phyloP scores from a whole-genome alignment of 2,888 invertebrate species.

The Acrobasis repandana region DNA sequence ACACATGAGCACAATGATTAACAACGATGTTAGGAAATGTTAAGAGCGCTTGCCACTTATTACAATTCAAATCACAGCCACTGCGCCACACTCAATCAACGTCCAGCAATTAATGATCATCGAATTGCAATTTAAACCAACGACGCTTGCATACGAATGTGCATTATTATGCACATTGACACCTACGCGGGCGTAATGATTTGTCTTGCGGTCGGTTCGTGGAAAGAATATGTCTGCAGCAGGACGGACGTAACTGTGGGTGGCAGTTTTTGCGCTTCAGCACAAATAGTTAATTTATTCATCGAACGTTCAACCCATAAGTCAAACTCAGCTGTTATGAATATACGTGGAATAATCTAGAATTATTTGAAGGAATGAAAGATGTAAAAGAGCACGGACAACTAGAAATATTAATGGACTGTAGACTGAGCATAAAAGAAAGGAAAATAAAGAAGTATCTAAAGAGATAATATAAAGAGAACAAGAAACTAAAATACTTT shows the following conservation, averaged over 20 bases:
- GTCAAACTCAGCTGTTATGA: not conserved
- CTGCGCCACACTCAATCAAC: slow-evolving; percentile 11
- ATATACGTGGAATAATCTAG: not conserved
- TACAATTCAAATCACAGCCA: not conserved
- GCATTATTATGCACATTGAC: slow-evolving; percentile 15
- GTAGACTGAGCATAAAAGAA: no score
- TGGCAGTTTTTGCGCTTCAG: slow-evolving; percentile 12
- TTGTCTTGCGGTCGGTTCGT: slow-evolving; percentile 17
- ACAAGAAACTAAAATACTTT: no score
- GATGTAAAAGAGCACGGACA: no score
- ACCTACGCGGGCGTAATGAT: slow-evolving; percentile 18
- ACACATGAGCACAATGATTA: not conserved
- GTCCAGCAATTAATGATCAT: slow-evolving; percentile 17
- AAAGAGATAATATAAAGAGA: no score
- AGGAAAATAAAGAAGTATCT: no score
- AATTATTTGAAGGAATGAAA: not conserved
- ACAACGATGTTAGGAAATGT: not conserved
- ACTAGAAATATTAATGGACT: no score
- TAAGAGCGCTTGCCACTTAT: not conserved
- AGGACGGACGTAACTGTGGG: slow-evolving; percentile 7
- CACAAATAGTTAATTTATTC: slow-evolving; percentile 14
- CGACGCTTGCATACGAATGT: slow-evolving; percentile 19
- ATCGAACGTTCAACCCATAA: slow-evolving; percentile 18
- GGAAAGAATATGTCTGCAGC: slow-evolving; percentile 17
- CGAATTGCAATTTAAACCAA: slow-evolving; percentile 12